Conservation (phyloP, 1,140 invertebrate species). For the Lepidurus packardi region DNA sequence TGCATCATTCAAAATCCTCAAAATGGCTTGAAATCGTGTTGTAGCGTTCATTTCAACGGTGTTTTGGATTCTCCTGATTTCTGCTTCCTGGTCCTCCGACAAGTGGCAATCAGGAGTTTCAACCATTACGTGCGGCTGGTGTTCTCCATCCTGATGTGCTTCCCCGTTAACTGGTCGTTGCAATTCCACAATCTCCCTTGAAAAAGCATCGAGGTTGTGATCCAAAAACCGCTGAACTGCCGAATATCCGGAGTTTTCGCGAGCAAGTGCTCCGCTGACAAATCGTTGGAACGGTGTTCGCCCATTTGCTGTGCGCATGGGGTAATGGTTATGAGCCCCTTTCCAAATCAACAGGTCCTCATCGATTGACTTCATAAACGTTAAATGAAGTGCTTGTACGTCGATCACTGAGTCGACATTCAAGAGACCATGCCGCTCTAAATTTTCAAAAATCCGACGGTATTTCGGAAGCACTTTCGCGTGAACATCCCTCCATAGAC, state of each 20-base stretch:
- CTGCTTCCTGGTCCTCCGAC: background rate
- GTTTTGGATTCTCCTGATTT: background rate
- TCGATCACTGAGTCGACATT: background rate
- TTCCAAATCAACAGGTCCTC: background rate
- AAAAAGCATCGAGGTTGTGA: background rate
- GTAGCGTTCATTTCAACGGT: background rate
- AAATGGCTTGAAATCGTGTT: background rate
- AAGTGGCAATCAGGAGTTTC: background rate
- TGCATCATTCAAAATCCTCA: background rate
- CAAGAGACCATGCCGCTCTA: background rate
- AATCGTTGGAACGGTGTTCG: background rate
- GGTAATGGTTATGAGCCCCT: background rate
- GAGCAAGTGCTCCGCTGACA: background rate
- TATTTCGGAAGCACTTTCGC: background rate
- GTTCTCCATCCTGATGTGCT: background rate
- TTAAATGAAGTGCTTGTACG: background rate
- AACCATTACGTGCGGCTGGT: background rate
- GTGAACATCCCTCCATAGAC: conserved; percentile 8
- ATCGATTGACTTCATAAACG: background rate
- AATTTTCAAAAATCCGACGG: background rate
- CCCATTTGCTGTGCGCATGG: background rate
- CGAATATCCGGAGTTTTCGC: background rate
- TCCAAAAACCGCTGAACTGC: background rate
- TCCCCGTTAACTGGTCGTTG: background rate
- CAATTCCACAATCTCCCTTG: background rate